phyloP scores from a whole-genome alignment of 2,797 vertebrate species.

The Gymnodraco acuticeps region DNA sequence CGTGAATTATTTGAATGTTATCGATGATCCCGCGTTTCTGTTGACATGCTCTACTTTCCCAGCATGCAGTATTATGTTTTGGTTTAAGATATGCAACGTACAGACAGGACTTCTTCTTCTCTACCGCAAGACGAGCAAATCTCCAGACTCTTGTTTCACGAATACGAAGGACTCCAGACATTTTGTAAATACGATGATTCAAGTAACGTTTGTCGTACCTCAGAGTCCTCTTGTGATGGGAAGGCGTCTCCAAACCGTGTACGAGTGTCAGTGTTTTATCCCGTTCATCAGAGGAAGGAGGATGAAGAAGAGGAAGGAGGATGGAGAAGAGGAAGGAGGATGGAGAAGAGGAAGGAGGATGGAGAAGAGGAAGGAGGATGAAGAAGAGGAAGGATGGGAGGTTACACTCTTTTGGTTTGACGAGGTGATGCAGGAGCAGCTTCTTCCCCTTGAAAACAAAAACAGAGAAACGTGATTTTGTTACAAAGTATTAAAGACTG shows the following conservation, averaged over 20 bases:
- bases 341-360: too few species aligned
- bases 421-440: background rate
- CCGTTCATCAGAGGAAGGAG: background rate
- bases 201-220: conserved; percentile 75
- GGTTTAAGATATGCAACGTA: conserved; percentile 74
- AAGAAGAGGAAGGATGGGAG: background rate
- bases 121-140: background rate
- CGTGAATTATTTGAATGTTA: conserved; percentile 41
- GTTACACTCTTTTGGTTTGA: conserved; percentile 26
- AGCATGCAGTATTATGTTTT: conserved; percentile 75
- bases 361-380: background rate
- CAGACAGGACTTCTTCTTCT: conserved; percentile 41
- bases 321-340: background rate
- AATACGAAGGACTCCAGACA: conserved; percentile 44
- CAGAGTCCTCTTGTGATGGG: conserved; percentile 42
- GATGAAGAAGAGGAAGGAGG: background rate
- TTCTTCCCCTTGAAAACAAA: conserved; percentile 48
- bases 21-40: conserved; percentile 60
- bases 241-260: conserved; percentile 33
- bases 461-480: background rate
- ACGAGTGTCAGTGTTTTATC: conserved; percentile 28
- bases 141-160: conserved; percentile 19
- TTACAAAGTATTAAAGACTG: background rate
- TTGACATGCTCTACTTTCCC: conserved; percentile 63
- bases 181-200: conserved; percentile 63